A percentile compares a stretch with the other conserved stretches of the same genome.
Conservation (phyloP, 1,140 invertebrate species). For the Carposina sasakii region DNA sequence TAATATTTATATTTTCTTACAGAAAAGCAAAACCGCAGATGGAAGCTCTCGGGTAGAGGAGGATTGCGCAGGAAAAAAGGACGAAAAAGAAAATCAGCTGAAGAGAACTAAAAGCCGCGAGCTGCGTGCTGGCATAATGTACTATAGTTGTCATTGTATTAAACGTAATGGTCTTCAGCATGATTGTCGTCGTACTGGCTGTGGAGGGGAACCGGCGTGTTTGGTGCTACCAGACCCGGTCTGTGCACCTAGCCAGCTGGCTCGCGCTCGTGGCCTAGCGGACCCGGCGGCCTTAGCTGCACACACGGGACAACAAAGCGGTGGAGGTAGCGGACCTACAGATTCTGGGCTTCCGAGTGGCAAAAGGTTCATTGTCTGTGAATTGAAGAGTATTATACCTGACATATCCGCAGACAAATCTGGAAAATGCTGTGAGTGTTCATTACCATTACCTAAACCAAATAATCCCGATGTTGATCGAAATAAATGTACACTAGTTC, state of each 20-base stretch:
- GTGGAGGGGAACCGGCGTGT: constrained; percentile 79
- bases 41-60: constrained; percentile 36
- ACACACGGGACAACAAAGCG: constrained; percentile 33
- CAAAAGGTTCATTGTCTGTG: constrained; percentile 59
- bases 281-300: constrained; percentile 46
- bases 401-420: constrained; percentile 28
- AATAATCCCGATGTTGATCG: constrained; percentile 3
- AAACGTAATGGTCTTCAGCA: constrained; percentile 85
- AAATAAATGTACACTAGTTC: not conserved
- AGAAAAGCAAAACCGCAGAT: constrained; percentile 41
- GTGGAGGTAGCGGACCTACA: constrained; percentile 21
- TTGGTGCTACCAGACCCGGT: constrained; percentile 78
- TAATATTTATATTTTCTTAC: constrained; percentile 20
- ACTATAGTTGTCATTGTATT: constrained; percentile 81
- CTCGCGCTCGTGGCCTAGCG: constrained; percentile 53
- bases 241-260: constrained; percentile 75
- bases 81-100: constrained; percentile 56
- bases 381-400: constrained; percentile 50
- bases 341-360: constrained; percentile 28
- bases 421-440: constrained; percentile 56
- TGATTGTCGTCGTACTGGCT: constrained; percentile 79
- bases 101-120: constrained; percentile 77
- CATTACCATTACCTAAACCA: constrained; percentile 7
- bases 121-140: constrained; percentile 77
- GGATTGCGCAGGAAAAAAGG: constrained; percentile 50